phyloP scores from a whole-genome alignment of 2,113 vertebrate species.

The Pseudolaguvia tuberculata region DNA sequence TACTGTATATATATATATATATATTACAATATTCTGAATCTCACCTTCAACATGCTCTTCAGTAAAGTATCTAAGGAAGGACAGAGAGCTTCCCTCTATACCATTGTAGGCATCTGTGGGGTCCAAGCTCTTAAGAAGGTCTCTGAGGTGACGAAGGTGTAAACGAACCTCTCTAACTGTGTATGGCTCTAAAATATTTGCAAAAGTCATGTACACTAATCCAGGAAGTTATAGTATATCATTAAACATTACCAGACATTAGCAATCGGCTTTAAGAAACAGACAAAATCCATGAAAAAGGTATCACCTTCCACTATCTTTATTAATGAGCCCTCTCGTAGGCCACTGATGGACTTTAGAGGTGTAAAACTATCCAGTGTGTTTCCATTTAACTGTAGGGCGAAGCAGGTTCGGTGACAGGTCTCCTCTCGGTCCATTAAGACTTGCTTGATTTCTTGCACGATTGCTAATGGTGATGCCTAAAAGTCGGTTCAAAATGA shows the following conservation, averaged over 20 bases:
- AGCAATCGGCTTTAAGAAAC: too few species aligned
- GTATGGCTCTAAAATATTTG: slow-evolving; percentile 76
- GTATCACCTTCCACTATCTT: slow-evolving; percentile 87
- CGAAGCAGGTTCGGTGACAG: slow-evolving; percentile 91
- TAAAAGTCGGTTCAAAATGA: slow-evolving; percentile 47
- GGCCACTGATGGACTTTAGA: slow-evolving; percentile 77
- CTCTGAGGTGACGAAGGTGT: slow-evolving; percentile 85
- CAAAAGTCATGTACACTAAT: neutral
- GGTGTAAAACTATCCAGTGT: slow-evolving; percentile 82
- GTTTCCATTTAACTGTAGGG: slow-evolving; percentile 81
- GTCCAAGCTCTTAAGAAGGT: slow-evolving; percentile 90
- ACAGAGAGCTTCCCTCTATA: slow-evolving; percentile 85
- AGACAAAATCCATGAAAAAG: too few species aligned
- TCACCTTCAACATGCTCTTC: slow-evolving; percentile 73
- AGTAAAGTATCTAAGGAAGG: slow-evolving; percentile 85
- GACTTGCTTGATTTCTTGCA: slow-evolving; percentile 91
- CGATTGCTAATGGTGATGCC: slow-evolving; percentile 91
- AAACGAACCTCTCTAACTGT: slow-evolving; percentile 88
- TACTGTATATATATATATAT: too few species aligned
- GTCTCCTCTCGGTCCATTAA: slow-evolving; percentile 92
- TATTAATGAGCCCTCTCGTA: slow-evolving; percentile 80
- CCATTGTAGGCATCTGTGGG: slow-evolving; percentile 89
- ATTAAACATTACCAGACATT: neutral
- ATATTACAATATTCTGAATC: too few species aligned
- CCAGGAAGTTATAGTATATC: neutral